These are phyloP conservation scores for Pachypeltis micranthus DNA, from an alignment of 1,140 invertebrate genomes.

Conservation along the genomic window DNA sequence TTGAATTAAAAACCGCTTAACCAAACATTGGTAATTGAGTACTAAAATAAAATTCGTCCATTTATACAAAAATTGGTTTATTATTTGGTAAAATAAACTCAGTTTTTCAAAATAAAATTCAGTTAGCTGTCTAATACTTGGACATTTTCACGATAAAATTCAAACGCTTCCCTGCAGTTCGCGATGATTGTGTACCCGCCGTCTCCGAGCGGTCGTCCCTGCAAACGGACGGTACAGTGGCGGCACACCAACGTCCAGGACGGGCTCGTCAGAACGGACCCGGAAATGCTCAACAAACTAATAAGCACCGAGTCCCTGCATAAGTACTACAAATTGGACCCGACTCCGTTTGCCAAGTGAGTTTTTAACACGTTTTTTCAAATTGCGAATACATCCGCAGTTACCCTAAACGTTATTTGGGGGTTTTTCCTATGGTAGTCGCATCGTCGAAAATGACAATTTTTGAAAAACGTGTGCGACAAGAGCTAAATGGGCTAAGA, in stretches of 20 bases:
- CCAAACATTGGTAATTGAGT: too few relatives aligned
- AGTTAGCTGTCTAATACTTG: too few relatives aligned
- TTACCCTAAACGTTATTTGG: too few relatives aligned
- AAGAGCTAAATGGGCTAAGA: too few relatives aligned
- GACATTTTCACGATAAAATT: neutral
- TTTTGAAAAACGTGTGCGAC: too few relatives aligned
- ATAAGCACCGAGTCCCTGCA: conserved; percentile 32
- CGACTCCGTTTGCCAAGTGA: conserved; percentile 33
- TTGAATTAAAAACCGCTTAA: too few relatives aligned
- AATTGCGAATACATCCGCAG: neutral
- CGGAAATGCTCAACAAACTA: conserved; percentile 29
- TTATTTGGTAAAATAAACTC: too few relatives aligned
- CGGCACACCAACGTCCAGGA: conserved; percentile 30
- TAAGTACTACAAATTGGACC: conserved; percentile 32
- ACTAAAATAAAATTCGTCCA: too few relatives aligned
- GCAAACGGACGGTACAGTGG: conserved; percentile 29
- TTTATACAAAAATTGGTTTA: too few relatives aligned
- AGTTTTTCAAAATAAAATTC: too few relatives aligned
- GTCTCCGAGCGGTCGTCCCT: conserved; percentile 10
- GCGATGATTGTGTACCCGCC: conserved; percentile 12
- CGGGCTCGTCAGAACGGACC: conserved; percentile 30
- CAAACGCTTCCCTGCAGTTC: neutral
- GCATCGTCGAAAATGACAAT: too few relatives aligned
- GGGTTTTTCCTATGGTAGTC: too few relatives aligned
- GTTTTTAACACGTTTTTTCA: conserved; percentile 13